phyloP scores from a whole-genome alignment of 2,888 invertebrate genomes.

The Ichneumon xanthorius region DNA sequence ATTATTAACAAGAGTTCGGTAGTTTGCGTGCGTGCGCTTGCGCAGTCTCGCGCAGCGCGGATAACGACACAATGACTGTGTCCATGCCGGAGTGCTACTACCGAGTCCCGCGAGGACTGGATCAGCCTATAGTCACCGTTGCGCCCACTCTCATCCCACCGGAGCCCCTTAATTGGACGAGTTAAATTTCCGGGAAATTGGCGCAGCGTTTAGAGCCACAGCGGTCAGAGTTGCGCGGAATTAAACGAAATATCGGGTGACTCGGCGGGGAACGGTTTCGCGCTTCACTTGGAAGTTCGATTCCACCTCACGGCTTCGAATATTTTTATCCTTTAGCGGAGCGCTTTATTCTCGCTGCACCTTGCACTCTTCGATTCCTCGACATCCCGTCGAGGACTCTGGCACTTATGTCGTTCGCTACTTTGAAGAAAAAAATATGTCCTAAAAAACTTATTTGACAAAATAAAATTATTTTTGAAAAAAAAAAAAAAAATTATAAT shows the following conservation, averaged over 20 bases:
- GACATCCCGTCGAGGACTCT: background rate
- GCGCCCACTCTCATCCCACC: slow-evolving; percentile 1
- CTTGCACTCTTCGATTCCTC: background rate
- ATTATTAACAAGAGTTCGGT: slow-evolving; percentile 17
- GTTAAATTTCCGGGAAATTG: slow-evolving; percentile 47
- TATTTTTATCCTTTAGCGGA: background rate
- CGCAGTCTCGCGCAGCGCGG: slow-evolving; percentile 3
- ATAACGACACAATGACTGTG: background rate
- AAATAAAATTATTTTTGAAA: too few species aligned
- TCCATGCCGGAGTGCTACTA: background rate
- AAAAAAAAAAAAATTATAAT: too few species aligned
- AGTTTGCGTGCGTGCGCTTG: background rate
- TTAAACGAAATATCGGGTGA: background rate
- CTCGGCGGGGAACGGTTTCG: background rate
- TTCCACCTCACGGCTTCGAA: background rate
- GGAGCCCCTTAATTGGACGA: slow-evolving; percentile 42
- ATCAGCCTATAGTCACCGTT: background rate
- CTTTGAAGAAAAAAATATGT: too few species aligned
- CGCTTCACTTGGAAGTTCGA: background rate
- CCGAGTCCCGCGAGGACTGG: slow-evolving; percentile 7
- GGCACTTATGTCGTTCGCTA: too few species aligned
- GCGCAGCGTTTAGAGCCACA: slow-evolving; percentile 3
- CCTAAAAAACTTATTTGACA: too few species aligned
- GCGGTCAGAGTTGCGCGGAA: slow-evolving; percentile 13
- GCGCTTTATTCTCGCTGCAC: background rate